Evolutionary conservation across 2,113 vertebrate genomes (phyloP).

Genomic region (Larimichthys polyactis): DNA sequence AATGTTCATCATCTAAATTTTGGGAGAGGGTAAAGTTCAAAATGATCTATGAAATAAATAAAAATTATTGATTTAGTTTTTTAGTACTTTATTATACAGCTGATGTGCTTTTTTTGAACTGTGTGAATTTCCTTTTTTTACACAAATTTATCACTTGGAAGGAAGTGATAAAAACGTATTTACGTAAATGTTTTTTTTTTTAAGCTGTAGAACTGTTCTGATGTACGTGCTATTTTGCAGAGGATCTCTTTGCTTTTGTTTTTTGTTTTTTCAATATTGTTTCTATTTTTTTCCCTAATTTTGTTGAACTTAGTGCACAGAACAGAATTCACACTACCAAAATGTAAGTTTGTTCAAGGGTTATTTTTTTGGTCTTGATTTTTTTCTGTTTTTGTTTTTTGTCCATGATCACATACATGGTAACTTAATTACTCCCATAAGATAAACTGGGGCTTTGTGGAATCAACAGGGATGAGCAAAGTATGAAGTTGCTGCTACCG

Average conservation of each 20-base stretch:
- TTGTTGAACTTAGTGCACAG: slow-evolving; percentile 86
- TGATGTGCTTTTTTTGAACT: slow-evolving; percentile 98
- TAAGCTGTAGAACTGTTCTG: slow-evolving; percentile 92
- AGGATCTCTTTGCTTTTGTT: slow-evolving; percentile 82
- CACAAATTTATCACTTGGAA: slow-evolving; percentile 89
- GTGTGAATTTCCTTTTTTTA: slow-evolving; percentile 94
- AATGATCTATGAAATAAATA: slow-evolving; percentile 84
- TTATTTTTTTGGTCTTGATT: slow-evolving; percentile 48
- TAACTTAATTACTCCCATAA: slow-evolving; percentile 84
- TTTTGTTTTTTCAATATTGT: not conserved
- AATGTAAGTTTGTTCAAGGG: slow-evolving; percentile 79
- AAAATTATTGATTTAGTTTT: slow-evolving; percentile 97
- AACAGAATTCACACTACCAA: slow-evolving; percentile 84
- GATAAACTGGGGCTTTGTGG: slow-evolving; percentile 89
- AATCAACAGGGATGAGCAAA: slow-evolving; percentile 99
- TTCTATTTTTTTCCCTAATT: slow-evolving; percentile 17
- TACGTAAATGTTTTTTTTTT: slow-evolving; percentile 90
- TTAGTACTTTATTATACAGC: slow-evolving; percentile 99
- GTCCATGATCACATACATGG: slow-evolving; percentile 78
- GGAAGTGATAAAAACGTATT: slow-evolving; percentile 87
- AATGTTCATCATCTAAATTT: slow-evolving; percentile 88
- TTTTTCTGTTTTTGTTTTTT: slow-evolving; percentile 68
- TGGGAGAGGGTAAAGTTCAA: slow-evolving; percentile 87
- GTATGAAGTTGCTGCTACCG: slow-evolving; percentile 99
- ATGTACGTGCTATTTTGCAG: slow-evolving; percentile 87